These are phyloP conservation scores for Aurelia aurita complex sp. Pacific DNA, from an alignment of 30 jellyfish, hydroid and myxozoan genomes.

Conservation along the genomic window DNA sequence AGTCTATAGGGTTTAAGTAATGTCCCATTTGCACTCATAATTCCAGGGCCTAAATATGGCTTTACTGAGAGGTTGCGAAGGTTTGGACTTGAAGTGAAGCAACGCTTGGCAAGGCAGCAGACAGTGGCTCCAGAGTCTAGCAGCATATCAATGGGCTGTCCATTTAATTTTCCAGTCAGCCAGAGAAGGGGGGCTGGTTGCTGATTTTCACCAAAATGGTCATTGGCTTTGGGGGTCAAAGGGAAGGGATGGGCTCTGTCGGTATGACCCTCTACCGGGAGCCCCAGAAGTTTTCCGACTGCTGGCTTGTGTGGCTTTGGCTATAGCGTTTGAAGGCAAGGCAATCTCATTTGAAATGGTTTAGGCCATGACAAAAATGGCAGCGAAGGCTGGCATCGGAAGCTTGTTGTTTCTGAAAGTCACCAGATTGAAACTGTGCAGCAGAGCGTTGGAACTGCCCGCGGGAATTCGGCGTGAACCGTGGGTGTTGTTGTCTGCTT, in stretches of 20 bases:
- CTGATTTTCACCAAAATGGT: neutral
- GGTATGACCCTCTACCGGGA: conserved; percentile 20
- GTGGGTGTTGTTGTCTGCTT: no score
- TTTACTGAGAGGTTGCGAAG: conserved; percentile 8
- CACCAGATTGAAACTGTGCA: conserved; percentile 23
- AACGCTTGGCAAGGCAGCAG: conserved; percentile 45
- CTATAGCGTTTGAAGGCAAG: conserved; percentile 21
- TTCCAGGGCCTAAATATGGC: conserved; percentile 43
- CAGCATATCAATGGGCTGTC: conserved; percentile 19
- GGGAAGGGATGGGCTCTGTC: conserved; percentile 16
- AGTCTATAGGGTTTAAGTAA: conserved; percentile 26
- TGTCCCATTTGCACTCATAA: conserved; percentile 38
- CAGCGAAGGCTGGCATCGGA: conserved; percentile 32
- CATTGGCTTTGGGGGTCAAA: conserved; percentile 37
- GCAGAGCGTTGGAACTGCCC: conserved; percentile 28
- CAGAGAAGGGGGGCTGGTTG: conserved; percentile 23
- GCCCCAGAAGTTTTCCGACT: conserved; percentile 52
- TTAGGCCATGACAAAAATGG: conserved; percentile 32
- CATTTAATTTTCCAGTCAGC: conserved; percentile 48
- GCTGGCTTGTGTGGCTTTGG: neutral
- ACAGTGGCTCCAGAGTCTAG: conserved; percentile 45
- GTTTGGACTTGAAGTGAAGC: conserved; percentile 35
- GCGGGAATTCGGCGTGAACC: neutral
- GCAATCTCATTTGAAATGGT: conserved; percentile 27
- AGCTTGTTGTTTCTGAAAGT: conserved; percentile 5